These are phyloP conservation scores for Benthosema pterotum DNA, from an alignment of 2,797 vertebrate genomes.

Conservation along the genomic window DNA sequence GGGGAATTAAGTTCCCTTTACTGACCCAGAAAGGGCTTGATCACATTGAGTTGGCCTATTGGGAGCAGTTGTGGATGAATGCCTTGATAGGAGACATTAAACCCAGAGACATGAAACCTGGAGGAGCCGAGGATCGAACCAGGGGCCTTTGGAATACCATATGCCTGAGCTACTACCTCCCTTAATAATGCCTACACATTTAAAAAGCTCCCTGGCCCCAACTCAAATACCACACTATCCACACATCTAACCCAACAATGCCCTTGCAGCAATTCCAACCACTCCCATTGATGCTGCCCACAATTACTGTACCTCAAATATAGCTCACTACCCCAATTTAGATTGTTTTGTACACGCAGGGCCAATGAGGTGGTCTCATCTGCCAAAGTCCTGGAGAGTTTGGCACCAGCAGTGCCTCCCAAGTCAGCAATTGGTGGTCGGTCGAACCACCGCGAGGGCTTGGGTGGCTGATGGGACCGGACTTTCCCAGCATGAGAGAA, in stretches of 20 bases:
- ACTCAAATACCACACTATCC: conserved; percentile 6
- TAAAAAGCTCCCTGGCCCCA: no score
- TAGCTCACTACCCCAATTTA: conserved; percentile 52
- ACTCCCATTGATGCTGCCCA: conserved; percentile 44
- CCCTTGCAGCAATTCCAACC: conserved; percentile 35
- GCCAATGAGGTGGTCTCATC: conserved; percentile 35
- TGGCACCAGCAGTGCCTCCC: conserved; percentile 52
- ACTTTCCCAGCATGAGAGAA: conserved; percentile 70
- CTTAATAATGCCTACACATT: no score
- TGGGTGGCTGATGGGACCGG: conserved; percentile 64
- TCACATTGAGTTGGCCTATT: no score
- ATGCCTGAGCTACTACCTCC: no score
- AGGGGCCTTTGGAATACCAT: no score
- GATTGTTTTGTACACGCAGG: conserved; percentile 55
- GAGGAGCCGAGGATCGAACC: no score
- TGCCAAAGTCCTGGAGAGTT: conserved; percentile 63
- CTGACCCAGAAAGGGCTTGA: no score
- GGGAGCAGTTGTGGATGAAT: no score
- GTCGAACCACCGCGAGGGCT: conserved; percentile 50
- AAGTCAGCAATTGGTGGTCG: conserved; percentile 69
- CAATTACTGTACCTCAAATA: conserved; percentile 60
- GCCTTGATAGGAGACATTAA: no score
- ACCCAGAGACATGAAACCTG: no score
- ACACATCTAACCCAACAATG: conserved; percentile 27
- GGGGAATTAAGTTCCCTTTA: no score